Evolutionary conservation across 2,888 invertebrate genomes (phyloP), one percentile per base, ranked within the genome.

Genomic region (Andrena praecox): DNA sequence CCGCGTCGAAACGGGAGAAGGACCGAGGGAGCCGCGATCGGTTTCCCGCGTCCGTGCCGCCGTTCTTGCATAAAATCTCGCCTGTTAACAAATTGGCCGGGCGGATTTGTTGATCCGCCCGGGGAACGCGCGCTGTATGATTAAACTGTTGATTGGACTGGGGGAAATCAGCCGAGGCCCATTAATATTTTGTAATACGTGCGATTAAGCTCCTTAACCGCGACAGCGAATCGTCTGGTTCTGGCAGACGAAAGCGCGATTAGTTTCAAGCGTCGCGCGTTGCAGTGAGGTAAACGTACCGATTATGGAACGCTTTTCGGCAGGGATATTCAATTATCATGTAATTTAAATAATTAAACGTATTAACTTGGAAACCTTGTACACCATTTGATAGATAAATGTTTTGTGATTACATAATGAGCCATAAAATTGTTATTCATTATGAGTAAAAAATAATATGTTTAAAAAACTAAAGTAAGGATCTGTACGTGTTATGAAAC

Each of bases 21-120:
- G 54, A 2, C 54, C 56, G 75, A 69, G 54, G 20, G 56, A 67
- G 50, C 69, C 69, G 63, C 59, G 60, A 78, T 78, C 54, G 59
- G 59, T 54, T 3, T 12, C 66, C 27, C 35, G 68, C 72, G 87
- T 69, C 77, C 87, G 70, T 76, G 78, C 64, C 80, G 64, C 60
- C 63, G 20, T 59, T 56, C 56, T 63, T 63, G 72, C 62, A 60
- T 42, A 56, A 80, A 80, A 72, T 80, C 72, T 71, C 54, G 56
- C 80, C 67, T 80, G 80, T 80, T 80, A 80, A 80, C 80, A 80
- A 80, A 80, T 80, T 72, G 62, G 71, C 71, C 20, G 10, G 35
- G 10, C 60, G 62, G 56, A 72, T 72, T 72, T 80, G 80, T 80
- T 72, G 72, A 80, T 54, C 80, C 48, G 31, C 42, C 33, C 48